Conservation (phyloP, 2,888 invertebrate species). For the Hypena proboscidalis region DNA sequence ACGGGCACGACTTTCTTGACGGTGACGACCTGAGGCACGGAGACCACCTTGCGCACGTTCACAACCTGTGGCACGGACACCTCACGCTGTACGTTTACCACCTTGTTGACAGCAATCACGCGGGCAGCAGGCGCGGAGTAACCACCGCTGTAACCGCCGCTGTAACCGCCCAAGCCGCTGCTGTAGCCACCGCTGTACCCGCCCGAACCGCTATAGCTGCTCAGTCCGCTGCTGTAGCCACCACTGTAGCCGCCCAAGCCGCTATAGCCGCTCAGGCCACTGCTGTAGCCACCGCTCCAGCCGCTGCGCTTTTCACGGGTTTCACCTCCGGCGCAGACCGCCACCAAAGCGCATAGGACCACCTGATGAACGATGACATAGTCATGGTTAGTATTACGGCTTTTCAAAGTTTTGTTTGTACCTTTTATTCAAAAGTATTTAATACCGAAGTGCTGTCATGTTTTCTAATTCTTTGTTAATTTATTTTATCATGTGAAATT, state of each 20-base stretch:
- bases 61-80: constrained; percentile 56
- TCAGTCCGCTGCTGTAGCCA: neutral
- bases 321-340: constrained; percentile 18
- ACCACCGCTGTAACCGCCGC: constrained; percentile 2
- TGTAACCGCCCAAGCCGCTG: constrained; percentile 3
- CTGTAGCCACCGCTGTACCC: constrained; percentile 1
- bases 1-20: constrained; percentile 63
- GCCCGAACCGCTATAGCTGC: neutral
- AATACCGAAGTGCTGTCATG: too few species aligned
- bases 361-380: constrained; percentile 3
- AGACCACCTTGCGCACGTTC: constrained; percentile 57
- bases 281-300: too few species aligned
- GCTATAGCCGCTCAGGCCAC: neutral
- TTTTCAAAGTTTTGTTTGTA: too few species aligned
- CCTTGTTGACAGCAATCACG: constrained; percentile 54
- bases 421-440: too few species aligned
- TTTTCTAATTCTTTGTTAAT: too few species aligned
- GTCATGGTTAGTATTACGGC: too few species aligned
- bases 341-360: constrained; percentile 12
- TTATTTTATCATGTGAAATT: too few species aligned
- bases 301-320: constrained; percentile 34
- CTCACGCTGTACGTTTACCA: constrained; percentile 57
- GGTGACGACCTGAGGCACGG: constrained; percentile 61
- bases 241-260: neutral
- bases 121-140: constrained; percentile 33